Conservation (phyloP, 2,113 vertebrate species). For the Caretta caretta region DNA sequence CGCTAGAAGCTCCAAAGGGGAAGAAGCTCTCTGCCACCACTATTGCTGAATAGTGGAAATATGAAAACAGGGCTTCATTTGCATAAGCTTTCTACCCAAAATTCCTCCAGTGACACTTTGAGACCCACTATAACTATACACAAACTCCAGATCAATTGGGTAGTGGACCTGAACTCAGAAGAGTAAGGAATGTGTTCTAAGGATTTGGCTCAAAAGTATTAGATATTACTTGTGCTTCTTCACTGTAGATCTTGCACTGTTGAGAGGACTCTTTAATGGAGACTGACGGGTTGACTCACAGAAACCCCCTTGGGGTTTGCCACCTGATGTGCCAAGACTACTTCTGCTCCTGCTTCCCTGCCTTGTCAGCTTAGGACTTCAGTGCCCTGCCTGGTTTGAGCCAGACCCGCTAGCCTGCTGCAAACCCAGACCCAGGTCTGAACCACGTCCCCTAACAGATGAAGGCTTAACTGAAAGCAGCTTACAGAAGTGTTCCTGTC, state of each 20-base stretch:
- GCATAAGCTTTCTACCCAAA: not conserved
- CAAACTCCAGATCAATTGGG: not conserved
- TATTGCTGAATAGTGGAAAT: constrained; percentile 16
- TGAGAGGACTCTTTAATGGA: not conserved
- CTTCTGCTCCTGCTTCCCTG: too few relatives aligned
- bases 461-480: too few relatives aligned
- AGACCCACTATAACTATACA: not conserved
- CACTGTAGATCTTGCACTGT: not conserved
- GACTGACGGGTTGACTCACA: too few relatives aligned
- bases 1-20: constrained; percentile 18
- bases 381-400: too few relatives aligned
- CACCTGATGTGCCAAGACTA: too few relatives aligned
- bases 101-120: not conserved
- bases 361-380: too few relatives aligned
- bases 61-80: not conserved
- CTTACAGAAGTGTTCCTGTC: too few relatives aligned
- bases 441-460: too few relatives aligned
- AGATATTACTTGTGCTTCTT: not conserved
- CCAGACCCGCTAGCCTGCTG: too few relatives aligned
- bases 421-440: too few relatives aligned
- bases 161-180: not conserved
- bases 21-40: not conserved
- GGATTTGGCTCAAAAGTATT: not conserved
- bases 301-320: too few relatives aligned
- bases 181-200: not conserved